phyloP scores from a whole-genome alignment of 2,113 vertebrate species.

The Toxostoma redivivum region DNA sequence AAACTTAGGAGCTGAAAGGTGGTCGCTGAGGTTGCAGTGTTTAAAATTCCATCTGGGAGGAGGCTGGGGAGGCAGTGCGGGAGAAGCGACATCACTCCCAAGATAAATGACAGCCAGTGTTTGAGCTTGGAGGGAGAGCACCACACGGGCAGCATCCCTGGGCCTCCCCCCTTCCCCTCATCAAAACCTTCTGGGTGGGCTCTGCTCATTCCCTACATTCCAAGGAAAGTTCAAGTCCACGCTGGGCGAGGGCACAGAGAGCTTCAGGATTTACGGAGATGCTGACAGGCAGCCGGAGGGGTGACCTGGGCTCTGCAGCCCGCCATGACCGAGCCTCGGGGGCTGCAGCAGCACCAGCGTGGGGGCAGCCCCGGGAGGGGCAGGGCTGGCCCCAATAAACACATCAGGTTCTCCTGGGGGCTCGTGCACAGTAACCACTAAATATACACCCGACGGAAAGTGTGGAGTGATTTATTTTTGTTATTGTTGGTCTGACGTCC shows the following conservation, averaged over 20 bases:
- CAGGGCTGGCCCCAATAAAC: background rate
- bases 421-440: background rate
- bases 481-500: constrained; percentile 53
- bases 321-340: fast-evolving
- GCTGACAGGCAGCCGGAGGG: background rate
- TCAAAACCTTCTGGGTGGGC: constrained; percentile 49
- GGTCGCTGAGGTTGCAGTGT: constrained; percentile 58
- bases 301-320: background rate
- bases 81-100: background rate
- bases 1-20: constrained; percentile 31
- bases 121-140: background rate
- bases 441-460: background rate
- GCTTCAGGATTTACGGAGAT: background rate
- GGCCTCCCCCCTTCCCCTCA: background rate
- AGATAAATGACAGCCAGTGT: background rate
- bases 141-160: background rate
- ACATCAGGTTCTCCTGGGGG: background rate
- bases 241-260: background rate
- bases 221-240: background rate
- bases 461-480: constrained; percentile 63
- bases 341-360: fast-evolving
- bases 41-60: constrained; percentile 62
- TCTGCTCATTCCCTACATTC: background rate
- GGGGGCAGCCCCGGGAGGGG: background rate
- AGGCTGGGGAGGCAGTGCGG: background rate